Evolutionary conservation across 2,113 vertebrate genomes (phyloP).

Genomic region (Diadophis punctatus): DNA sequence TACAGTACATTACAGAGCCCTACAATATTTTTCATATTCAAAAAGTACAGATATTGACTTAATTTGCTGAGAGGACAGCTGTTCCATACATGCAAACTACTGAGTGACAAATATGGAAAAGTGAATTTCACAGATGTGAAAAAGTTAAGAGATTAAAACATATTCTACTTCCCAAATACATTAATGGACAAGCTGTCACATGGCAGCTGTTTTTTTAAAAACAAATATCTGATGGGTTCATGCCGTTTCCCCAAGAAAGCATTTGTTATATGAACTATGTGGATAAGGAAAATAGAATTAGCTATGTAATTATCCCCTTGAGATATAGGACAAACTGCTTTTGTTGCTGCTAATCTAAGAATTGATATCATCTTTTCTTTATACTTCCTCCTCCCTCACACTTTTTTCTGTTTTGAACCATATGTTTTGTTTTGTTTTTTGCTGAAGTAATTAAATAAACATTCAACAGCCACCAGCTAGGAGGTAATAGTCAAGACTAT

Average conservation of each 20-base stretch:
- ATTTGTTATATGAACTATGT: background rate
- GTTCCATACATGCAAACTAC: background rate
- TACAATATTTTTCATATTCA: background rate
- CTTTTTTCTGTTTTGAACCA: background rate
- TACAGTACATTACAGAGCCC: background rate
- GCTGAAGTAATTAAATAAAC: background rate
- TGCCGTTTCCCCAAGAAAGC: background rate
- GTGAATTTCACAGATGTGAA: background rate
- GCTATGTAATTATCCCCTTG: background rate
- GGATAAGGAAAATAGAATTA: background rate
- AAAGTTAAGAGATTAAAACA: background rate
- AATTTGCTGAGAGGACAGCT: background rate
- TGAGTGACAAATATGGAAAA: background rate
- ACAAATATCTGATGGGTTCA: background rate
- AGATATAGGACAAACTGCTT: background rate
- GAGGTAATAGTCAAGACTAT: background rate
- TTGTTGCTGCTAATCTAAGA: constrained; percentile 10
- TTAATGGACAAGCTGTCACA: background rate
- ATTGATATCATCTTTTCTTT: background rate
- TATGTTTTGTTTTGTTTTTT: background rate
- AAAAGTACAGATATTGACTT: background rate
- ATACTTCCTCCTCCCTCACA: background rate
- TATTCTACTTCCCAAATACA: background rate
- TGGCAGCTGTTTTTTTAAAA: background rate
- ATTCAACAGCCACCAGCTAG: background rate